Conservation (phyloP, 1,140 invertebrate species). For the Nomia melanderi region DNA sequence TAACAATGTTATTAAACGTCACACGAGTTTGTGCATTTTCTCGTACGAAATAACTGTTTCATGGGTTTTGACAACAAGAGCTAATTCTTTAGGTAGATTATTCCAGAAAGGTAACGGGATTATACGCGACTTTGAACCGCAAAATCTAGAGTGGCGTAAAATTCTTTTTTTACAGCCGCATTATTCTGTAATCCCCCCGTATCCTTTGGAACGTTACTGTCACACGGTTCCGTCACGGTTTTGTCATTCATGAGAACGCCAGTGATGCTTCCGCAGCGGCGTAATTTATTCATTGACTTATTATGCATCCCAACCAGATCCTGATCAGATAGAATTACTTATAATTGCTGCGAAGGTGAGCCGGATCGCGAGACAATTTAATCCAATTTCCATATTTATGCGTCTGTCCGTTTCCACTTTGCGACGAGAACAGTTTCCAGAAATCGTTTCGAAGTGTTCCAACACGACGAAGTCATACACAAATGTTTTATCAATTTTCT, state of each 20-base stretch:
- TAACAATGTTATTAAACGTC: no score
- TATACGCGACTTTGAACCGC: background rate
- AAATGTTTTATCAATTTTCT: background rate
- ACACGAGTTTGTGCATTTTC: no score
- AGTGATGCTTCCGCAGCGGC: background rate
- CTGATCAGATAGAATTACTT: constrained; percentile 29
- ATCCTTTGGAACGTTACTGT: constrained; percentile 1
- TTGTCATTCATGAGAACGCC: constrained; percentile 20
- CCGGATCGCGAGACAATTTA: background rate
- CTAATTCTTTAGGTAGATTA: no score
- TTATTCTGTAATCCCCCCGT: background rate
- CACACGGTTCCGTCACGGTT: background rate
- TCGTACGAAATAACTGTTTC: no score
- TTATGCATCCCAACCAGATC: constrained; percentile 6
- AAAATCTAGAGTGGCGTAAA: background rate
- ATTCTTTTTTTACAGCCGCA: background rate
- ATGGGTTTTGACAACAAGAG: no score
- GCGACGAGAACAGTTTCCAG: background rate
- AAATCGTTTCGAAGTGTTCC: background rate
- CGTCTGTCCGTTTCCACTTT: background rate
- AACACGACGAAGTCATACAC: background rate
- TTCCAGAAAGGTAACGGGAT: background rate
- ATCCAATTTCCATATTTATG: constrained; percentile 9
- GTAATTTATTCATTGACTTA: constrained; percentile 41
- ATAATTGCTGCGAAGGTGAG: constrained; percentile 1